Evolutionary conservation across 2,888 invertebrate genomes (phyloP), one percentile per base, ranked within the genome.

Genomic region (Epirrhoe alternata): DNA sequence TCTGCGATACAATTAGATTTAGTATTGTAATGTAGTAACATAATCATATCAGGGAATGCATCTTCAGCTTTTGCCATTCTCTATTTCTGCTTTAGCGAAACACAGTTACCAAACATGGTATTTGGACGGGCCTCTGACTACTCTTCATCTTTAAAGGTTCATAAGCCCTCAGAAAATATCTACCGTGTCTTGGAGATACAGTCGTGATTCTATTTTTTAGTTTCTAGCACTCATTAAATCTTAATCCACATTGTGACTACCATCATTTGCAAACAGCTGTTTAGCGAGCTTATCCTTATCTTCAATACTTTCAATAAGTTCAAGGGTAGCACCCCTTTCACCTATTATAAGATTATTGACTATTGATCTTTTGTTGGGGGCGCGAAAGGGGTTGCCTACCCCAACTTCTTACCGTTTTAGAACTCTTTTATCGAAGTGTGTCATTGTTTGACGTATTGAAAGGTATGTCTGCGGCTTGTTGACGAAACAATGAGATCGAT

Each of bases 271-370:
- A 66, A 67, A 49, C 73, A 73, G 70, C 73, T 73, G 73, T 67
- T 66, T 69, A 68, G 78, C 79, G 24, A 76, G 84, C 86, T 88
- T 87, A 87, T 77, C 84, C 42, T 76, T 81, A 81, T 84, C 84
- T 84, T 82, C 83, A 76, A 80, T 82, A 70, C 1, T 74, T 54
- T 74, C 78, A 78, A 80, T 85, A 84, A 78, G 73, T 71, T 74
- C 70, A 74, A 76, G 78, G 77, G 77, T 78, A 73, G 14, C 76
- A 78, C 80, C 84, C 81, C 75, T 73, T 73, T 75, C 14, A 47
- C 47, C 83, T 86, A 89, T 91, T 92, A 92, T 89, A 82, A 85
- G 93, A 92, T 93, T 93, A 93, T 92, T 90, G 91, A 79, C 83
- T 89, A 93, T 92, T 90, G 92, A 88, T 83, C 84, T 78, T 86